Conservation (phyloP, 2,888 invertebrate genomes). For the Pandemis cinnamomeana region DNA sequence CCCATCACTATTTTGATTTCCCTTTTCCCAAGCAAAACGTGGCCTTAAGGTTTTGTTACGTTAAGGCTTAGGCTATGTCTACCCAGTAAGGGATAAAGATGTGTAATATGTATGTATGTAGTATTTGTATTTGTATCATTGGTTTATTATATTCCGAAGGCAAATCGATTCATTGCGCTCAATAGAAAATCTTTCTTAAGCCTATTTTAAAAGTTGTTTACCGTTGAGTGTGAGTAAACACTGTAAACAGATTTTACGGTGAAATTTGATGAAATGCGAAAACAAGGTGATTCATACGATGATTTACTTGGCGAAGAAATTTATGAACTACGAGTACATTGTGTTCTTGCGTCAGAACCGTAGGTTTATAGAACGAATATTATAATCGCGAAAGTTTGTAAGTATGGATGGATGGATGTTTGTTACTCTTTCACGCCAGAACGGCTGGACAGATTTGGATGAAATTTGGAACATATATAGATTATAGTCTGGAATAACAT, state of each 20-base stretch:
- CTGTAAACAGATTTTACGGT: neutral
- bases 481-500: too few relatives aligned
- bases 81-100: too few relatives aligned
- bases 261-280: neutral
- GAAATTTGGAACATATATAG: too few relatives aligned
- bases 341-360: neutral
- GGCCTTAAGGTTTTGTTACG: too few relatives aligned
- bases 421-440: too few relatives aligned
- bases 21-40: too few relatives aligned
- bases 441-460: too few relatives aligned
- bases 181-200: neutral
- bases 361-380: neutral
- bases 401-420: too few relatives aligned
- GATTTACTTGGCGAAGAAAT: neutral
- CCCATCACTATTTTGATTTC: too few relatives aligned
- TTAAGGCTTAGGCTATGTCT: too few relatives aligned
- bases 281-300: neutral
- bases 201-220: neutral
- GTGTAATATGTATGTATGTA: too few relatives aligned
- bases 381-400: too few relatives aligned
- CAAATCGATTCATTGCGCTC: neutral
- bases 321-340: slow-evolving; percentile 1
- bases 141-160: slow-evolving; percentile 2
- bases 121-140: slow-evolving; percentile 7
- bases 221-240: neutral